phyloP scores from a whole-genome alignment of 2,797 vertebrate species.

The Notamacropus eugenii region DNA sequence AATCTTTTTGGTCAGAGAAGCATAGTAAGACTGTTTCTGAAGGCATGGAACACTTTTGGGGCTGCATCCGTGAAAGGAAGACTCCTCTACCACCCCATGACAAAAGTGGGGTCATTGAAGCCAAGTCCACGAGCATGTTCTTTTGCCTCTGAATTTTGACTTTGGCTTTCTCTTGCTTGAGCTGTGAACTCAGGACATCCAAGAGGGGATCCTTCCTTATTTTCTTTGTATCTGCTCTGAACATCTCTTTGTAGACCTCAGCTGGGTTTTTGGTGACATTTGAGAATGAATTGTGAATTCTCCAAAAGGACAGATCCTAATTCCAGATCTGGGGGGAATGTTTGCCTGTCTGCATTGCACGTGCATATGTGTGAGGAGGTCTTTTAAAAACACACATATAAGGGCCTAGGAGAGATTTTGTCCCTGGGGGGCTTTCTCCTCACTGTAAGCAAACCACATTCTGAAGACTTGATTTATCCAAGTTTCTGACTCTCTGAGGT shows the following conservation, averaged over 20 bases:
- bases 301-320: constrained; percentile 70
- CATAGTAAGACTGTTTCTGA: background rate
- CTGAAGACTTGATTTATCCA: background rate
- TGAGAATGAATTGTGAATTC: constrained; percentile 59
- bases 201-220: background rate
- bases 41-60: background rate
- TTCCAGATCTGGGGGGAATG: constrained; percentile 61
- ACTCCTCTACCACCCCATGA: background rate
- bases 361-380: background rate
- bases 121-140: background rate
- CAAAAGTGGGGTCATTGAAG: background rate
- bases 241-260: background rate
- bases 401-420: background rate
- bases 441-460: background rate
- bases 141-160: background rate
- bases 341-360: constrained; percentile 44
- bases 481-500: background rate
- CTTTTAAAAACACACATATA: constrained; percentile 19
- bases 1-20: background rate
- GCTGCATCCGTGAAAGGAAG: background rate
- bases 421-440: background rate
- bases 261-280: constrained; percentile 56
- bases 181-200: background rate
- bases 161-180: background rate
- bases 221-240: background rate